These are phyloP conservation scores for Nesidiocoris tenuis DNA, from an alignment of 2,888 invertebrate species.

Conservation along the genomic window DNA sequence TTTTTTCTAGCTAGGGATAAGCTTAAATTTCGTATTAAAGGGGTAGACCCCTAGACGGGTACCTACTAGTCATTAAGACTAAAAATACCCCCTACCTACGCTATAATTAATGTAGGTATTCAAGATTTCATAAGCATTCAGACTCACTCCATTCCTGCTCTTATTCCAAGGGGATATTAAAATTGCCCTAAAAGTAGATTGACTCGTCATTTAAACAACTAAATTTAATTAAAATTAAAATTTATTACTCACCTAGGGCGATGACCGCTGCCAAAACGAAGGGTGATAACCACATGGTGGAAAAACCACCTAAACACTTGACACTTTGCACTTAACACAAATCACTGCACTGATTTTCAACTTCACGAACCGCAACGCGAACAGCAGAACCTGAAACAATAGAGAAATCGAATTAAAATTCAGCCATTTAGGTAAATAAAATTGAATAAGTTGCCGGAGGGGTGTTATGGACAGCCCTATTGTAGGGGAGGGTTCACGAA, in stretches of 20 bases:
- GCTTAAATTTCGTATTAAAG: too few species aligned
- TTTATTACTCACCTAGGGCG: constrained; percentile 20
- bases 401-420: neutral
- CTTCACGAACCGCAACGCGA: neutral
- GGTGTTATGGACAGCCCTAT: constrained; percentile 11
- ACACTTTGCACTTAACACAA: constrained; percentile 24
- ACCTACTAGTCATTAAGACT: too few species aligned
- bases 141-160: too few species aligned
- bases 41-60: too few species aligned
- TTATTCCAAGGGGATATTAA: too few species aligned
- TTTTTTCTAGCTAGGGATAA: too few species aligned
- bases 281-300: constrained; percentile 31
- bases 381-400: constrained; percentile 9
- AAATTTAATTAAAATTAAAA: too few species aligned
- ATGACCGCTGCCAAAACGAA: constrained; percentile 17
- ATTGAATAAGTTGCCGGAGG: neutral
- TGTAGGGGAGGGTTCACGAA: constrained; percentile 12
- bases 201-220: too few species aligned
- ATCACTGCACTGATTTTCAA: constrained; percentile 23
- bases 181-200: too few species aligned
- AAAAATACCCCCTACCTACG: too few species aligned
- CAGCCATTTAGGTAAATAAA: neutral
- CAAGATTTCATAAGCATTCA: too few species aligned
- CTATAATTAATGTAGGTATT: too few species aligned
- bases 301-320: constrained; percentile 18